Evolutionary conservation across 2,888 invertebrate species (phyloP).

Genomic region (Rotaria macrura): DNA sequence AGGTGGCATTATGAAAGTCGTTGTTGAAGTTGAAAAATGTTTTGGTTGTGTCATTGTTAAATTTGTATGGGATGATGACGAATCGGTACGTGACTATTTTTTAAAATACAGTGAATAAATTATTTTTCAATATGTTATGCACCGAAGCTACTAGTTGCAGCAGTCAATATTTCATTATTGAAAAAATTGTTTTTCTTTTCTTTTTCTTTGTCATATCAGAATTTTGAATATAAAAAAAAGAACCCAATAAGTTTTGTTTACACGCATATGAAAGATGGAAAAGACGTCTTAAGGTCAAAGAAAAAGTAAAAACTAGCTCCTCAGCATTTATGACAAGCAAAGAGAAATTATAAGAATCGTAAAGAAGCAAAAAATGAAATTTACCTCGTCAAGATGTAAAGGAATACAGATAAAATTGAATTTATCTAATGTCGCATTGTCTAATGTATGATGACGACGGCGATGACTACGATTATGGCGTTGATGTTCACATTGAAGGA

Average conservation of each 20-base stretch:
- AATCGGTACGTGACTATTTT: background rate
- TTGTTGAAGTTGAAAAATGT: background rate
- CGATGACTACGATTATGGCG: background rate
- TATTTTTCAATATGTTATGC: background rate
- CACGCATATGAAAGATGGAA: background rate
- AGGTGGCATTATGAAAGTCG: background rate
- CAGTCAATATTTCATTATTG: no score
- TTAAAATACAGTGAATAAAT: background rate
- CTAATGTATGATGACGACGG: background rate
- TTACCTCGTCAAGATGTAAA: background rate
- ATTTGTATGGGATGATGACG: background rate
- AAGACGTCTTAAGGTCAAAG: background rate
- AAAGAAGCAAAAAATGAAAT: background rate
- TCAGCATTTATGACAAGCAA: background rate
- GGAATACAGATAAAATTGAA: background rate
- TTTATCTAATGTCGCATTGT: background rate
- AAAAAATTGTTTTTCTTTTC: no score
- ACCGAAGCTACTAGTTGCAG: background rate
- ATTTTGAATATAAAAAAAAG: background rate
- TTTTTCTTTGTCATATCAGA: no score
- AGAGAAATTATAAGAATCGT: background rate
- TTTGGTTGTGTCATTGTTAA: background rate
- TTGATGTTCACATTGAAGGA: background rate
- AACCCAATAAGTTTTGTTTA: background rate
- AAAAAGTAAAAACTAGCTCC: background rate